phyloP scores from a whole-genome alignment of 1,140 invertebrate genomes.

The Drosophila nannoptera region DNA sequence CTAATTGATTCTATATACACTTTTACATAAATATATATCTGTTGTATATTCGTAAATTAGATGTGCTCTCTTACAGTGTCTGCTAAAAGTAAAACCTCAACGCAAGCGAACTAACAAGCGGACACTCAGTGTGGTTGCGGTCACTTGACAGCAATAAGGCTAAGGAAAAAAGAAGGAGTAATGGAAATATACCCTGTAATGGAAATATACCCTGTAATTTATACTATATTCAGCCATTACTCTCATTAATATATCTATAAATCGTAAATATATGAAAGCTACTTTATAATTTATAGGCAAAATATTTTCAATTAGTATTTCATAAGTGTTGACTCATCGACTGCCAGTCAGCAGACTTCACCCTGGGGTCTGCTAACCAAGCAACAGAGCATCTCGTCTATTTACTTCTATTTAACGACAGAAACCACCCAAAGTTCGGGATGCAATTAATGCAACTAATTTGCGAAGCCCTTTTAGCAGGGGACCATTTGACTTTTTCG shows the following conservation, averaged over 20 bases:
- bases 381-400: not conserved
- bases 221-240: not conserved
- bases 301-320: not conserved
- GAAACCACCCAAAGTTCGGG: slow-evolving; percentile 12
- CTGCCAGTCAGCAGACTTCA: no score
- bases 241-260: no score
- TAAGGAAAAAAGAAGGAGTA: not conserved
- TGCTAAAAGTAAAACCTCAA: slow-evolving; percentile 1
- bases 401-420: slow-evolving; percentile 6
- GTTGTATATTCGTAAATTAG: not conserved
- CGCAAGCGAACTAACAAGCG: slow-evolving; percentile 10
- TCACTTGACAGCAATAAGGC: slow-evolving; percentile 3
- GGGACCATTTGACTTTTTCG: slow-evolving; percentile 8
- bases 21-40: not conserved
- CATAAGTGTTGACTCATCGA: not conserved
- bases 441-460: slow-evolving; percentile 35
- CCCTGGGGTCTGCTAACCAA: no score
- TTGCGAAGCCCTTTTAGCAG: slow-evolving; percentile 13
- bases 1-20: not conserved
- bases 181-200: not conserved
- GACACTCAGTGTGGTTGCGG: slow-evolving; percentile 12
- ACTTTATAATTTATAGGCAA: no score
- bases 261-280: no score
- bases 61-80: not conserved
- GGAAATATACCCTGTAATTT: not conserved